Conservation (phyloP, 2,888 invertebrate genomes). For the Cerceris ruficornis region DNA sequence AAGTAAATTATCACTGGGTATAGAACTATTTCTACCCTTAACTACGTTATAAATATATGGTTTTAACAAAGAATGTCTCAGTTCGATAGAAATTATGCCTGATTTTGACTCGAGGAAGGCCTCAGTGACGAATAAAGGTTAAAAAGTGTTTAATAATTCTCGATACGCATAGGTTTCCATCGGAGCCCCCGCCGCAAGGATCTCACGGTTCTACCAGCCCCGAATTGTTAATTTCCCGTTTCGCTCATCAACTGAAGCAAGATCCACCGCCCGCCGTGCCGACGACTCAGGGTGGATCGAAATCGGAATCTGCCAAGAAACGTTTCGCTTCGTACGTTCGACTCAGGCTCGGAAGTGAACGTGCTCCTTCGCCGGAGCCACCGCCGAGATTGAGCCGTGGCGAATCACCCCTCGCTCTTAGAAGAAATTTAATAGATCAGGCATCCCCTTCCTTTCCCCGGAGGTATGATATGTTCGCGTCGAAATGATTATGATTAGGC, state of each 20-base stretch:
- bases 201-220: conserved; percentile 77
- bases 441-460: conserved; percentile 80
- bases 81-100: too few species aligned
- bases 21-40: too few species aligned
- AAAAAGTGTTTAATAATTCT: too few species aligned
- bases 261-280: conserved; percentile 72
- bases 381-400: conserved; percentile 79
- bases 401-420: conserved; percentile 83
- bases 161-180: conserved; percentile 72
- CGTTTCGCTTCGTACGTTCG: conserved; percentile 92
- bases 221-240: conserved; percentile 78
- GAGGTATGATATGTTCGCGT: conserved; percentile 68
- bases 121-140: too few species aligned
- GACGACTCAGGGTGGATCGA: conserved; percentile 69
- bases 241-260: conserved; percentile 77
- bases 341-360: conserved; percentile 86
- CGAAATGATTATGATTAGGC: too few species aligned
- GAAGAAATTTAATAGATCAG: conserved; percentile 84
- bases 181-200: conserved; percentile 77
- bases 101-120: too few species aligned
- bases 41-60: too few species aligned
- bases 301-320: conserved; percentile 84
- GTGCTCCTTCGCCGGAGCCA: conserved; percentile 79
- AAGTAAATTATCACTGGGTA: too few species aligned
- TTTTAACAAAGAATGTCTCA: too few species aligned